Percentiles rank a stretch among this genome's conserved stretches.
phyloP scores from a whole-genome alignment of 2,888 invertebrate genomes.

The Tineola bisselliella region DNA sequence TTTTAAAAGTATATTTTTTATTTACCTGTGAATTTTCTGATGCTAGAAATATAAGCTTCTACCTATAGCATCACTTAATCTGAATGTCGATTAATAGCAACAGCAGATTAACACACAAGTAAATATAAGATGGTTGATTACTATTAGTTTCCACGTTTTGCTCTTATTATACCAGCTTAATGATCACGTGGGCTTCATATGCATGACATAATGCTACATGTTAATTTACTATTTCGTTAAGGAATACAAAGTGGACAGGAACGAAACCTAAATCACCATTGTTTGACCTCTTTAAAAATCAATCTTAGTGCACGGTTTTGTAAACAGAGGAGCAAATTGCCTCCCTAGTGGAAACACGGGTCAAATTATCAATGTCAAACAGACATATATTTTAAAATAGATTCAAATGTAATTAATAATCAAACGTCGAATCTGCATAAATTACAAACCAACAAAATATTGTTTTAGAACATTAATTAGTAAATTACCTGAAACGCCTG shows the following conservation, averaged over 20 bases:
- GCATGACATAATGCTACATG: background rate
- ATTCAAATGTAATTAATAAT: background rate
- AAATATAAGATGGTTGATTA: background rate
- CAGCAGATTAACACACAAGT: too few relatives aligned
- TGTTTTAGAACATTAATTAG: background rate
- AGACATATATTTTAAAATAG: background rate
- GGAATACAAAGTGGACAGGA: background rate
- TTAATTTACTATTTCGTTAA: background rate
- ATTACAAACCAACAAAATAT: background rate
- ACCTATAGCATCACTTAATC: too few relatives aligned
- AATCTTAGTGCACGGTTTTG: too few relatives aligned
- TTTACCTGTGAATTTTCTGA: too few relatives aligned
- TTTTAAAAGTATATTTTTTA: too few relatives aligned
- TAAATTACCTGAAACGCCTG: background rate
- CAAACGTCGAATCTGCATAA: background rate
- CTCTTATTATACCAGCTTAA: conserved; percentile 2
- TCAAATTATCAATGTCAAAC: background rate
- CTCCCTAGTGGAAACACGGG: too few relatives aligned
- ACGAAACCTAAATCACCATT: background rate
- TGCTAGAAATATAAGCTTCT: too few relatives aligned
- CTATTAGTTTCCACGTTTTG: conserved; percentile 2
- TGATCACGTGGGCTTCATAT: conserved; percentile 1
- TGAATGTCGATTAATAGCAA: too few relatives aligned
- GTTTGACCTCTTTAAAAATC: background rate
- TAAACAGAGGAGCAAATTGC: too few relatives aligned